Conservation (phyloP, 2,888 invertebrate species). For the Meganola albula region DNA sequence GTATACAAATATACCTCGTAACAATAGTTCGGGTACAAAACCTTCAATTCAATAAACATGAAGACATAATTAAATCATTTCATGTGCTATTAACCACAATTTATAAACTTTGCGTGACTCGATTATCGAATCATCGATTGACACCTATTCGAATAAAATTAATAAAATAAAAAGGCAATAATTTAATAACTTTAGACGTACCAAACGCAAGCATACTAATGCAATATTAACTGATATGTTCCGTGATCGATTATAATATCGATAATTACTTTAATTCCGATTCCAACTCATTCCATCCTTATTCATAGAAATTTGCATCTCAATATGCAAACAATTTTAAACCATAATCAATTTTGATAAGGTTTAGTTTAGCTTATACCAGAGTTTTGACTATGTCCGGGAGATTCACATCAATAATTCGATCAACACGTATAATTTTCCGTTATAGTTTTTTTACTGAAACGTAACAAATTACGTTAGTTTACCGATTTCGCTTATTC, state of each 20-base stretch:
- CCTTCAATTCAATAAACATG: slow-evolving; percentile 27
- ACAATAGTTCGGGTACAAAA: slow-evolving; percentile 20
- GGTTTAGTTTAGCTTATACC: slow-evolving; percentile 11
- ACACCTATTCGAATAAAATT: slow-evolving; percentile 27
- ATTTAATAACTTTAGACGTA: too few relatives aligned
- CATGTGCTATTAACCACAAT: slow-evolving; percentile 23
- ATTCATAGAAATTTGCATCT: slow-evolving; percentile 15
- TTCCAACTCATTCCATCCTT: slow-evolving; percentile 46
- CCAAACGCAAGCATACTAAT: neutral
- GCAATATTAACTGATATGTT: slow-evolving; percentile 1
- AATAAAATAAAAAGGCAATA: too few relatives aligned
- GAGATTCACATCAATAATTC: slow-evolving; percentile 66
- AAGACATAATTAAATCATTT: slow-evolving; percentile 28
- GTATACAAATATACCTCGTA: slow-evolving; percentile 2
- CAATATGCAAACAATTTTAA: slow-evolving; percentile 12
- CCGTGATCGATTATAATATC: slow-evolving; percentile 31
- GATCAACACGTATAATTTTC: slow-evolving; percentile 53
- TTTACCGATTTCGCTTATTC: slow-evolving; percentile 12
- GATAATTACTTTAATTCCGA: slow-evolving; percentile 50
- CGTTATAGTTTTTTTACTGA: slow-evolving; percentile 31
- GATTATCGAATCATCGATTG: slow-evolving; percentile 27
- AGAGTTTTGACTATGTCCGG: slow-evolving; percentile 52
- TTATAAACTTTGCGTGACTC: slow-evolving; percentile 31
- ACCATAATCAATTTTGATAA: slow-evolving; percentile 16
- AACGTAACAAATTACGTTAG: slow-evolving; percentile 15